Percentiles rank a stretch among this genome's conserved stretches.
Conservation (phyloP, 1,140 invertebrate genomes). For the Homarus americanus region DNA sequence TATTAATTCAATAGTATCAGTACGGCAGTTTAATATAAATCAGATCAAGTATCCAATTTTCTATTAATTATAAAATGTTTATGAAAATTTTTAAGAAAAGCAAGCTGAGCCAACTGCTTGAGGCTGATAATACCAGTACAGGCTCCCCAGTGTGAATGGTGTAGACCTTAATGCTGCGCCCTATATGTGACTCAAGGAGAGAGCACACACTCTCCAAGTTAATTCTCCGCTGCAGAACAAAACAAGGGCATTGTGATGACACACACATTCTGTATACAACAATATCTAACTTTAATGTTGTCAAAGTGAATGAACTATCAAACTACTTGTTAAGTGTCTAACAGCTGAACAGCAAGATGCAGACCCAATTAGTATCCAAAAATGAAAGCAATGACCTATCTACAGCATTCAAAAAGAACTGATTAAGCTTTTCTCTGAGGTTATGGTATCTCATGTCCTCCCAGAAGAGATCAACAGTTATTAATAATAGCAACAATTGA, state of each 20-base stretch:
- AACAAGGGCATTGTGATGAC: neutral
- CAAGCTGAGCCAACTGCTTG: neutral
- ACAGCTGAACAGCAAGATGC: neutral
- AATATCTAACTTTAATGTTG: neutral
- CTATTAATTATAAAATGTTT: neutral
- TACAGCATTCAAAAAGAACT: no score
- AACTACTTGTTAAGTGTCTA: neutral
- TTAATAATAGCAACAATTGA: no score
- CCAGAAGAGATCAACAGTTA: no score
- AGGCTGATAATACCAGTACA: slow-evolving; percentile 39
- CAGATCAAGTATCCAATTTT: neutral
- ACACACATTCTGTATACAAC: neutral
- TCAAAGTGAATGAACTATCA: neutral
- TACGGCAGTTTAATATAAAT: neutral
- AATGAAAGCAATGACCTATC: no score
- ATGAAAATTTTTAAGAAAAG: neutral
- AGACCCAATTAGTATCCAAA: neutral
- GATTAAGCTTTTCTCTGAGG: no score
- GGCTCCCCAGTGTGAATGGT: slow-evolving; percentile 45
- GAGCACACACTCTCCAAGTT: slow-evolving; percentile 30
- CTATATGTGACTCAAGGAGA: slow-evolving; percentile 39
- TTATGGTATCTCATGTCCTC: no score
- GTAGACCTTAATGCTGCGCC: slow-evolving; percentile 40
- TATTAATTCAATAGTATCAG: neutral
- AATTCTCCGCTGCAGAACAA: slow-evolving; percentile 14